Percentiles rank a stretch among this genome's conserved stretches.
These are phyloP conservation scores for Drosophila mimica DNA, from an alignment of 2,888 invertebrate genomes.

Conservation along the genomic window DNA sequence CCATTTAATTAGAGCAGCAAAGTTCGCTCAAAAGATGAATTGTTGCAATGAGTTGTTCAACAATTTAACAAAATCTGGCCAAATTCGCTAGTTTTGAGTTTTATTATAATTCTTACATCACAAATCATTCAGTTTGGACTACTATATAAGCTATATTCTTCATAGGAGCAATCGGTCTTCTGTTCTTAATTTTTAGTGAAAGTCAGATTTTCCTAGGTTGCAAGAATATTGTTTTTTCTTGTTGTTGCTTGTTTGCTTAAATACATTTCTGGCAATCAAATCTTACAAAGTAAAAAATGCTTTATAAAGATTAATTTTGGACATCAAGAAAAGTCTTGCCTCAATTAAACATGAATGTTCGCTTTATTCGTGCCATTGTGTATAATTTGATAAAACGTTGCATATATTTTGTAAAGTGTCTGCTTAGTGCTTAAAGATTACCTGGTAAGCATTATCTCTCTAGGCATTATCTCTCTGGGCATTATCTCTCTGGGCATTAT, in stretches of 20 bases:
- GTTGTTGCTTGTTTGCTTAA: background rate
- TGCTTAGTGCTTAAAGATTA: background rate
- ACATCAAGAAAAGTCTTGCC: background rate
- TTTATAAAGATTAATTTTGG: background rate
- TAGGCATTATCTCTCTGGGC: background rate
- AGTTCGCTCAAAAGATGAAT: background rate
- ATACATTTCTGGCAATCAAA: background rate
- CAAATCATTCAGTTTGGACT: too few relatives aligned
- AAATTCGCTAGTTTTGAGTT: background rate
- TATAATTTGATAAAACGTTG: background rate
- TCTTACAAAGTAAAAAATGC: background rate
- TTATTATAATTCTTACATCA: too few relatives aligned
- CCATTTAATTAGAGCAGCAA: background rate
- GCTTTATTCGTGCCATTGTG: background rate
- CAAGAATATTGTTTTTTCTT: too few relatives aligned
- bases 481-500: background rate
- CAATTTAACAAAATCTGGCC: background rate
- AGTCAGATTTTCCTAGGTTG: background rate
- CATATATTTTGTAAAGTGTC: background rate
- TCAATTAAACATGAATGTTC: background rate
- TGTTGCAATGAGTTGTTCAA: background rate
- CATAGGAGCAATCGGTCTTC: background rate
- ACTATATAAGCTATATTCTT: background rate
- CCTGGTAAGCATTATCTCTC: background rate
- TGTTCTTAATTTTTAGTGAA: background rate